Percentiles rank a stretch among this genome's conserved stretches.
These are phyloP conservation scores for Smutsia gigantea DNA, from an alignment of 2,797 vertebrate species.

Conservation along the genomic window DNA sequence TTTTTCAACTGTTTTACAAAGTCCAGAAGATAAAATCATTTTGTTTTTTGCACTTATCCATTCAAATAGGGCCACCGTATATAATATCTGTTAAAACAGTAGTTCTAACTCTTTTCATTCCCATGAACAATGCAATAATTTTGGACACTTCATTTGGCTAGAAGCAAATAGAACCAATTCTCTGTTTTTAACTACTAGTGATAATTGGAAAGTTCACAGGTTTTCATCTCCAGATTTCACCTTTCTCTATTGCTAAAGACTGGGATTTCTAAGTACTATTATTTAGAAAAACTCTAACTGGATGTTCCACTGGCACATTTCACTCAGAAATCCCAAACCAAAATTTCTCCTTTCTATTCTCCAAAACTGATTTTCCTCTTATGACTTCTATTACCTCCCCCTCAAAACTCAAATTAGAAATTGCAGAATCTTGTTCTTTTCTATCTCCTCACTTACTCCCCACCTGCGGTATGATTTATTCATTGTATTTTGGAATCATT, in stretches of 20 bases:
- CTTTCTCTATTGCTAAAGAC: constrained; percentile 7
- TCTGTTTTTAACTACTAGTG: not conserved
- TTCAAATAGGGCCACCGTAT: not conserved
- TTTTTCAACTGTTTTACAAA: not conserved
- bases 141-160: not conserved
- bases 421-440: not conserved
- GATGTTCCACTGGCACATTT: not conserved
- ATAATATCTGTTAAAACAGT: not conserved
- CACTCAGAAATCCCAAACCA: not conserved
- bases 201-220: constrained; percentile 19
- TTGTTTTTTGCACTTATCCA: not conserved
- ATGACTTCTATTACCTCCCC: not conserved
- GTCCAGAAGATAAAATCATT: not conserved
- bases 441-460: not conserved
- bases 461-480: constrained; percentile 31
- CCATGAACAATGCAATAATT: not conserved
- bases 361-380: not conserved
- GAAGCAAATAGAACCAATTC: not conserved
- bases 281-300: not conserved
- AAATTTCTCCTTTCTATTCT: not conserved
- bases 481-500: not conserved
- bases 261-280: not conserved
- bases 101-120: not conserved
- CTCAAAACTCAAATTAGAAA: constrained; percentile 44
- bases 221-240: not conserved